Evolutionary conservation across 2,888 invertebrate genomes (phyloP), one percentile per base, ranked within the genome.

Genomic region (Hololepta plana): DNA sequence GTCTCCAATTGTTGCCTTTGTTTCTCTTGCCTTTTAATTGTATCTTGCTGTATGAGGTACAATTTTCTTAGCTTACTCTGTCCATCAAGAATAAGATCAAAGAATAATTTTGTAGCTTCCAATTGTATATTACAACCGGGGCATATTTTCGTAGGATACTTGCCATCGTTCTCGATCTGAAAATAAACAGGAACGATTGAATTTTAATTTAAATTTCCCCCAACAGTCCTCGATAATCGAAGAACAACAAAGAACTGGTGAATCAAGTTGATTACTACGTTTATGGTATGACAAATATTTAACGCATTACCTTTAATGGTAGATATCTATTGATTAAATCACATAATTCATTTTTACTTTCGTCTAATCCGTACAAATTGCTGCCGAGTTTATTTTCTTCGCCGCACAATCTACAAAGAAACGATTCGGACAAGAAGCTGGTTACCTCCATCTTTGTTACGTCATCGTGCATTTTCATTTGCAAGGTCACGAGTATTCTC

Each of bases 51-150:
- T 23, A 44, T 39, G 36, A 54, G 55, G 46, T 55, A 57, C 36
- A 65, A 43, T 16, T 55, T 53, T 20, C 62, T 50, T 31, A 67
- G 50, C 38, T 60, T 63, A 40, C 60, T 61, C 51, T 80, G 80
- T 2, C 80, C 80, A 41, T 64, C 64, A 27, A 71, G 59, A 35
- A 81, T 65, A 10, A 77, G 53, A 38, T 73, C 70, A 40, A 81
- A 64, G 49, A 81, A 81, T 41, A 72, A 67, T 29, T 71, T 67
- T 12, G 76, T 73, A 21, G 75, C 68, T 47, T 77, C 74, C 38
- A 80, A 45, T 46, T 77, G 76, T 30, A 77, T 70, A 33, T 72
- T 72, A 42, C 81, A 81, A 20, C 74, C 73, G 5, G 74, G 74
- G 44, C 81, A 81, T 38, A 81, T 72, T 11, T 70, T 71, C 27